phyloP scores from a whole-genome alignment of 37 sponge, comb jelly and placozoan species.

The Chondrosia reniformis region DNA sequence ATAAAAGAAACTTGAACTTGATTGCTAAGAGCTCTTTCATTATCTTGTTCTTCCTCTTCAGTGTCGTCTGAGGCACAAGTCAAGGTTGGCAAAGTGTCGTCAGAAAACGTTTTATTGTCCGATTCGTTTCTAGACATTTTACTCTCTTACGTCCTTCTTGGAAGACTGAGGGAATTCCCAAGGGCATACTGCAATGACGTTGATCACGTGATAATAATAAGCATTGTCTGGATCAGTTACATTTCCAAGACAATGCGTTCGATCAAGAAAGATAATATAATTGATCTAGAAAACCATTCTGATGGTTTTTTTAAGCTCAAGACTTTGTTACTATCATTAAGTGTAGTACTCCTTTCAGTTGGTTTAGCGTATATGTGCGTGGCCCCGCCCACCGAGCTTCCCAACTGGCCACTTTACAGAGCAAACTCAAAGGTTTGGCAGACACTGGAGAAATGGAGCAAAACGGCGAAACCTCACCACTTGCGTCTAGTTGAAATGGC shows the following conservation, averaged over 20 bases:
- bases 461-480: conserved; percentile 73
- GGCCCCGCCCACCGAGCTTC: conserved; percentile 77
- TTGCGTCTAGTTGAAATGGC: conserved; percentile 60
- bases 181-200: no score
- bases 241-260: background rate
- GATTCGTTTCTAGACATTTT: background rate
- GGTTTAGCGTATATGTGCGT: conserved; percentile 68
- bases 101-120: background rate
- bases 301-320: conserved; percentile 5
- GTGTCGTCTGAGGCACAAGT: background rate
- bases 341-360: conserved; percentile 44
- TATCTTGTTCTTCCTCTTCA: background rate
- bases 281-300: background rate
- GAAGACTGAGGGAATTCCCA: background rate
- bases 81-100: conserved; percentile 4
- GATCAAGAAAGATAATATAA: conserved; percentile 8
- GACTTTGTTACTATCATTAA: conserved; percentile 22
- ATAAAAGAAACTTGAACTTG: background rate
- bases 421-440: conserved; percentile 72
- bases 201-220: background rate
- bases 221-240: background rate
- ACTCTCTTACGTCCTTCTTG: no score
- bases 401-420: conserved; percentile 79
- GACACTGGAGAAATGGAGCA: conserved; percentile 57
- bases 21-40: background rate